Conservation (phyloP, 2,888 invertebrate species). For the Melanostoma scalare region DNA sequence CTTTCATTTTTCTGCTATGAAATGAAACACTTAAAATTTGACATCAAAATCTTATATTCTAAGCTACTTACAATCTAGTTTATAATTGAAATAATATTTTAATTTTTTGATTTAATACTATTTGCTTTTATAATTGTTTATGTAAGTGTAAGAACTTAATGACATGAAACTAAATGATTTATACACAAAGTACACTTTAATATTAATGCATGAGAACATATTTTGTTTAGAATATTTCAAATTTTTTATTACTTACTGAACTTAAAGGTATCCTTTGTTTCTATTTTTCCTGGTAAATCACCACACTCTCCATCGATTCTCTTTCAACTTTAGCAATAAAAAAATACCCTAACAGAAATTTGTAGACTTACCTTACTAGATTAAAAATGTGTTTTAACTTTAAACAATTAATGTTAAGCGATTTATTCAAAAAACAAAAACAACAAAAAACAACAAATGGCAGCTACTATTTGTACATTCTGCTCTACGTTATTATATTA, state of each 20-base stretch:
- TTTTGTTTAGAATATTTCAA: not conserved
- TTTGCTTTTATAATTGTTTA: not conserved
- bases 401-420: conserved; percentile 22
- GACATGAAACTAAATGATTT: not conserved
- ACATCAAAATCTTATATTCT: no score
- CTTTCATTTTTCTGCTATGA: no score
- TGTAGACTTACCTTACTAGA: conserved; percentile 45
- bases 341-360: conserved; percentile 38
- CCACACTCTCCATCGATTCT: conserved; percentile 4
- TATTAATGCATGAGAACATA: not conserved
- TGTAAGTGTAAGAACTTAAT: not conserved
- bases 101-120: no score
- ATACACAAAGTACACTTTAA: not conserved
- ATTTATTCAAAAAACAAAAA: conserved; percentile 18
- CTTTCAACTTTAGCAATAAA: conserved; percentile 52
- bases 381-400: conserved; percentile 37
- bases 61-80: no score
- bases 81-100: no score
- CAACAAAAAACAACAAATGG: conserved; percentile 20
- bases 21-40: no score
- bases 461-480: conserved; percentile 58
- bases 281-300: not conserved
- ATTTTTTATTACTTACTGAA: no score
- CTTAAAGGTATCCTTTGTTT: no score
- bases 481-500: not conserved